Percentiles rank a stretch among this genome's conserved stretches.
phyloP scores from a whole-genome alignment of 1,140 invertebrate species.

The Ylistrum balloti region DNA sequence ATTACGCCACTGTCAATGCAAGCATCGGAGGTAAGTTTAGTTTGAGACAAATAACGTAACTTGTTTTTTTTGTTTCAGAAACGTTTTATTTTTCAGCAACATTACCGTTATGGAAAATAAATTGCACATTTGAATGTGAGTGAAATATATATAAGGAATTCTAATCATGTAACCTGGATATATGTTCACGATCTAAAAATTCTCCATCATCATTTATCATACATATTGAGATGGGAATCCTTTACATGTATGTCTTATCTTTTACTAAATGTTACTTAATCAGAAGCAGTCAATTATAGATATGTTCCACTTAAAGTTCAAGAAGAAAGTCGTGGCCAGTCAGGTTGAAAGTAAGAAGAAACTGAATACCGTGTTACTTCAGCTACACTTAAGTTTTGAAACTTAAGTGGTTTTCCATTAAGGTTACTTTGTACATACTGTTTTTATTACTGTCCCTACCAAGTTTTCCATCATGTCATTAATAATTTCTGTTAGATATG shows the following conservation, averaged over 20 bases:
- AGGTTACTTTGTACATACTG: neutral
- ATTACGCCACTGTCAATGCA: conserved; percentile 70
- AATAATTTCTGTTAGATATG: no score
- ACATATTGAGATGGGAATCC: neutral
- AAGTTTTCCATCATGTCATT: no score
- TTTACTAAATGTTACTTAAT: neutral
- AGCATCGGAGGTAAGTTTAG: conserved; percentile 71
- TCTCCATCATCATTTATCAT: neutral
- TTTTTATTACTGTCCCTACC: no score
- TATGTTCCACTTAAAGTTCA: neutral
- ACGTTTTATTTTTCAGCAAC: neutral
- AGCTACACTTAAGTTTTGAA: neutral
- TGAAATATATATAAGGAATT: no score
- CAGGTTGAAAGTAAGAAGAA: no score
- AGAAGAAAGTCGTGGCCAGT: neutral
- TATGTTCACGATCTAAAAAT: no score
- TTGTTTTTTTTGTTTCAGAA: neutral
- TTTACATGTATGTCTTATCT: neutral
- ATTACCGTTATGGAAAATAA: no score
- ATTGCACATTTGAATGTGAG: neutral
- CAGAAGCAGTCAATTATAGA: neutral
- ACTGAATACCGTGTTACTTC: neutral
- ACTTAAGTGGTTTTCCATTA: neutral
- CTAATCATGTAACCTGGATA: no score
- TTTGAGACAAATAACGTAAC: neutral